Conservation (phyloP, 2,888 invertebrate species). For the Oscheius myriophilus region DNA sequence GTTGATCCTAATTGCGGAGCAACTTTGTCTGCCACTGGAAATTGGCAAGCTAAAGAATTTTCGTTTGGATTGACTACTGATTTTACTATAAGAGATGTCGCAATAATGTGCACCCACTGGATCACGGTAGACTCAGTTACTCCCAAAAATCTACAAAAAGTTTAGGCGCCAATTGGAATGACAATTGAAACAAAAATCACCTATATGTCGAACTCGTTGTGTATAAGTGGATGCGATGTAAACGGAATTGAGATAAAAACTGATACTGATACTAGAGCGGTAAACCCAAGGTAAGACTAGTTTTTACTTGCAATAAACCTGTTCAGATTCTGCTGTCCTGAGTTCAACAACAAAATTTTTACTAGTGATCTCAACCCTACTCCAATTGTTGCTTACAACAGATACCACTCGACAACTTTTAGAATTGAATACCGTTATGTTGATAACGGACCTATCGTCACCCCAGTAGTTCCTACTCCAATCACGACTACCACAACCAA, state of each 20-base stretch:
- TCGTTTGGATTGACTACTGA: constrained; percentile 34
- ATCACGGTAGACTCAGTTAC: constrained; percentile 13
- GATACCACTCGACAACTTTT: constrained; percentile 22
- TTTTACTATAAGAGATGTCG: constrained; percentile 29
- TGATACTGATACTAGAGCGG: no score
- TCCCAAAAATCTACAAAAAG: no score
- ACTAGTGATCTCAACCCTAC: constrained; percentile 27
- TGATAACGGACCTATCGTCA: not conserved
- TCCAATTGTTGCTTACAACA: no score
- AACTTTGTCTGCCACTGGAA: constrained; percentile 35
- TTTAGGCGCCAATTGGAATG: constrained; percentile 41
- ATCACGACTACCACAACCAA: no score
- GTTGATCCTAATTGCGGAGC: constrained; percentile 40
- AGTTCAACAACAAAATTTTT: constrained; percentile 20
- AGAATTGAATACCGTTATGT: constrained; percentile 18
- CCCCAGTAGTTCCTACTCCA: no score
- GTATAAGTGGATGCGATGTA: constrained; percentile 40
- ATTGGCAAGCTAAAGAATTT: constrained; percentile 35
- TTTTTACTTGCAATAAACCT: constrained; percentile 18
- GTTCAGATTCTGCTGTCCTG: constrained; percentile 21
- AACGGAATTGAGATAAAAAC: constrained; percentile 23
- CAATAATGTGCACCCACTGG: constrained; percentile 28
- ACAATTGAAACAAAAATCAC: constrained; percentile 38
- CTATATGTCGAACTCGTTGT: constrained; percentile 37
- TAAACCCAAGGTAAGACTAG: no score